These are phyloP conservation scores for Ptiloglossa arizonensis DNA, from an alignment of 1,140 invertebrate genomes.

Conservation along the genomic window DNA sequence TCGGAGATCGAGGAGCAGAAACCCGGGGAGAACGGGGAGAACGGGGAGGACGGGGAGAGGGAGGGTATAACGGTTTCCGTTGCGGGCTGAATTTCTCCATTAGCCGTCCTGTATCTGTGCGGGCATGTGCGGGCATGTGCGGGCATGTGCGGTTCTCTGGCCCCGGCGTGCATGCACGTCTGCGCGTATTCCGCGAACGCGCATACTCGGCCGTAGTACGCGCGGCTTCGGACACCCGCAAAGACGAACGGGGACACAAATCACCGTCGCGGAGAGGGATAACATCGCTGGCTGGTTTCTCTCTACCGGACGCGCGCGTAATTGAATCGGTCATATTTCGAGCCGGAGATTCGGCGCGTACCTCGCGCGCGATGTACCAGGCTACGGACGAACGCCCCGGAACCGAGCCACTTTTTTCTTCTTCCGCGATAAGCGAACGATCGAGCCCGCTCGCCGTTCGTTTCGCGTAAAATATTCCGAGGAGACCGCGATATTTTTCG, in stretches of 20 bases:
- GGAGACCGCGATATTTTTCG: no score
- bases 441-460: no score
- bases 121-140: constrained; percentile 20
- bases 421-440: not conserved
- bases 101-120: constrained; percentile 59
- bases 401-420: not conserved
- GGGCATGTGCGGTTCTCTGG: not conserved
- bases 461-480: no score
- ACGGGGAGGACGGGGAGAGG: constrained; percentile 15
- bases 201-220: constrained; percentile 23
- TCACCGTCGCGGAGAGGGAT: constrained; percentile 63
- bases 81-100: constrained; percentile 71
- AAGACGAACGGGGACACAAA: constrained; percentile 64
- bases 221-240: constrained; percentile 56
- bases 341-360: constrained; percentile 31
- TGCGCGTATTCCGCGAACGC: constrained; percentile 5
- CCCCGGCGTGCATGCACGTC: constrained; percentile 5
- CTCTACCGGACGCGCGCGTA: constrained; percentile 57
- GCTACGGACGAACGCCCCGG: no score
- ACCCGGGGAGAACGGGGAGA: not conserved
- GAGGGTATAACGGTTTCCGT: constrained; percentile 65
- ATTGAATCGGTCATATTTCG: constrained; percentile 62
- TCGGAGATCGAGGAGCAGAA: constrained; percentile 38
- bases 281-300: constrained; percentile 58
- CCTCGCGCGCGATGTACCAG: constrained; percentile 26